Conservation (phyloP, 2,113 vertebrate genomes). For the Pitta sordida region DNA sequence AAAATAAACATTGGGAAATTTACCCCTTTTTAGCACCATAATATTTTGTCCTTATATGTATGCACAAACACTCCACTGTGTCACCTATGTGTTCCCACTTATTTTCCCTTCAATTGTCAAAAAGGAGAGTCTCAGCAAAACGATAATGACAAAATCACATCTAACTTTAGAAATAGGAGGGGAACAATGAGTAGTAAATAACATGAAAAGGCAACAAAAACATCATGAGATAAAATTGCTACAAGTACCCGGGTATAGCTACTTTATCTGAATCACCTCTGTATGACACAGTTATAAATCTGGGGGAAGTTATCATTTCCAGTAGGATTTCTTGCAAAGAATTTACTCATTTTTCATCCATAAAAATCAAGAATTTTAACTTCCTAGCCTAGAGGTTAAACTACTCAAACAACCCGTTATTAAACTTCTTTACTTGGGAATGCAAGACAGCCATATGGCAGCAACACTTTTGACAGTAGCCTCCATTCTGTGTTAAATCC, state of each 20-base stretch:
- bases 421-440: neutral
- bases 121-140: neutral
- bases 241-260: neutral
- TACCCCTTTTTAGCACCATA: accelerated
- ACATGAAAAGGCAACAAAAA: neutral
- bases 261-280: neutral
- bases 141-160: neutral
- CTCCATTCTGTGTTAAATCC: neutral
- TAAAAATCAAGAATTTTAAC: neutral
- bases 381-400: neutral
- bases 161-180: neutral
- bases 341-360: neutral
- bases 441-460: neutral
- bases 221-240: neutral
- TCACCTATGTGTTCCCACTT: neutral
- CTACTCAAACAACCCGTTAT: neutral
- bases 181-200: neutral
- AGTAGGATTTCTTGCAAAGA: neutral
- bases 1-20: neutral
- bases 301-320: neutral
- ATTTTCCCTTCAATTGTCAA: neutral
- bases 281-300: neutral
- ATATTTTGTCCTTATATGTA: neutral
- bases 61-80: neutral
- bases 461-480: neutral